These are phyloP conservation scores for cat (Felis catus) DNA, from an alignment of 2,113 vertebrate genomes.

Conservation along the genomic window DNA sequence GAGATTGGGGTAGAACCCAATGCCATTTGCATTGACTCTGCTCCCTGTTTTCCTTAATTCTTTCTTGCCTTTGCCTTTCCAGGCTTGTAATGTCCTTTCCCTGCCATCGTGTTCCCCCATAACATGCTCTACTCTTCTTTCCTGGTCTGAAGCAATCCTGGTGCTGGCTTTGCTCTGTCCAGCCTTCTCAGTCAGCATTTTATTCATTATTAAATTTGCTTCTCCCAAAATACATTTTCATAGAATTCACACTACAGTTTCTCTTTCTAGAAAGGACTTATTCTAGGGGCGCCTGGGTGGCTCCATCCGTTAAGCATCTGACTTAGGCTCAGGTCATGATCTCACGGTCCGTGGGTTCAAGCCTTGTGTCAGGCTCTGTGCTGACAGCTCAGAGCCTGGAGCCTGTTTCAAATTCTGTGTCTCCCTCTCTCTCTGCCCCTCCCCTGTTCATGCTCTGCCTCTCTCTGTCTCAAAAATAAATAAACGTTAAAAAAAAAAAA, in stretches of 20 bases:
- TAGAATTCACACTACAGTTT: neutral
- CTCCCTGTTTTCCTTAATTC: neutral
- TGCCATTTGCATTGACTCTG: neutral
- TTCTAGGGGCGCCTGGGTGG: neutral
- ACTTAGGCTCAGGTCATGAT: too few relatives aligned
- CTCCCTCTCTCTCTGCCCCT: too few relatives aligned
- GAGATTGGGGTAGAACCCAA: neutral
- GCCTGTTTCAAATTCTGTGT: too few relatives aligned
- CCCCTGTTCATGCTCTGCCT: too few relatives aligned
- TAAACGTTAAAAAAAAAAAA: too few relatives aligned
- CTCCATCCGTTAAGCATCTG: too few relatives aligned
- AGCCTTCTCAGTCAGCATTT: neutral
- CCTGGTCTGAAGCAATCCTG: neutral
- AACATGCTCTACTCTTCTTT: rapidly evolving
- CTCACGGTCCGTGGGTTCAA: too few relatives aligned
- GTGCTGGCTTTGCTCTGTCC: neutral
- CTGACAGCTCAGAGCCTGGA: too few relatives aligned
- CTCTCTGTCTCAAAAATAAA: too few relatives aligned
- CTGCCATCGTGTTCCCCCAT: too few relatives aligned
- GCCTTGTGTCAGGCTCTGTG: too few relatives aligned
- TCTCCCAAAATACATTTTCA: neutral
- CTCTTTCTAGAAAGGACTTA: neutral
- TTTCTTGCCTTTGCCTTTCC: neutral
- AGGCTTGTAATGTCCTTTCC: neutral
- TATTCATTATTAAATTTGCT: neutral